Evolutionary conservation across 2,113 vertebrate species (phyloP).

Genomic region (Noctilio leporinus): DNA sequence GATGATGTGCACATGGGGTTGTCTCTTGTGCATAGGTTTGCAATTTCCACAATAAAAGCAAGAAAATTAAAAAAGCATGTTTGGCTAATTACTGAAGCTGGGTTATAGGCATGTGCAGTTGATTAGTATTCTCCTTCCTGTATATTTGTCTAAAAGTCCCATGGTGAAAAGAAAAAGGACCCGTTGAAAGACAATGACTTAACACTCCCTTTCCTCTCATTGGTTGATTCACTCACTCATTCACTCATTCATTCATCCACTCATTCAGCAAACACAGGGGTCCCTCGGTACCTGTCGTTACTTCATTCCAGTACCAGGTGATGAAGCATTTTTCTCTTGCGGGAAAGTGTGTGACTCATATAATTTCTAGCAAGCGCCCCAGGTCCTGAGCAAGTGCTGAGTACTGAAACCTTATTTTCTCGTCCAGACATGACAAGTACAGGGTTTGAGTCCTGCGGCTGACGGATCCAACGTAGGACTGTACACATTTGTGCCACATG

Average conservation of each 20-base stretch:
- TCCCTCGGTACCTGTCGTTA: too few species aligned
- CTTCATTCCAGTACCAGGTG: too few species aligned
- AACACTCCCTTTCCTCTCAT: background rate
- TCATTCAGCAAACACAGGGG: background rate
- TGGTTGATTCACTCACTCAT: background rate
- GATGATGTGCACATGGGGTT: rapidly evolving
- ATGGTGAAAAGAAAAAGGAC: background rate
- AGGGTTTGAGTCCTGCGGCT: too few species aligned
- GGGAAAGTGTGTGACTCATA: too few species aligned
- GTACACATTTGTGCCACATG: too few species aligned
- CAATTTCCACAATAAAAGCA: background rate
- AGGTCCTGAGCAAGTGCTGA: too few species aligned
- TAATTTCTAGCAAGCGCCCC: too few species aligned
- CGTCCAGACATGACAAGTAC: too few species aligned
- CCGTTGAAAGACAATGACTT: background rate
- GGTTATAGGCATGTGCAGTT: too few species aligned
- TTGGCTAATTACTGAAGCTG: background rate
- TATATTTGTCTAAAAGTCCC: background rate
- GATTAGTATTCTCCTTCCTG: background rate
- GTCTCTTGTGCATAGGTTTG: background rate
- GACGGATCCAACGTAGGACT: too few species aligned
- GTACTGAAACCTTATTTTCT: too few species aligned
- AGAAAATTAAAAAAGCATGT: background rate
- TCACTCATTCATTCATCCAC: background rate
- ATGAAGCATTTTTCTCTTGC: too few species aligned